Conservation (phyloP, 2,888 invertebrate genomes). For the Melanotus villosus region DNA sequence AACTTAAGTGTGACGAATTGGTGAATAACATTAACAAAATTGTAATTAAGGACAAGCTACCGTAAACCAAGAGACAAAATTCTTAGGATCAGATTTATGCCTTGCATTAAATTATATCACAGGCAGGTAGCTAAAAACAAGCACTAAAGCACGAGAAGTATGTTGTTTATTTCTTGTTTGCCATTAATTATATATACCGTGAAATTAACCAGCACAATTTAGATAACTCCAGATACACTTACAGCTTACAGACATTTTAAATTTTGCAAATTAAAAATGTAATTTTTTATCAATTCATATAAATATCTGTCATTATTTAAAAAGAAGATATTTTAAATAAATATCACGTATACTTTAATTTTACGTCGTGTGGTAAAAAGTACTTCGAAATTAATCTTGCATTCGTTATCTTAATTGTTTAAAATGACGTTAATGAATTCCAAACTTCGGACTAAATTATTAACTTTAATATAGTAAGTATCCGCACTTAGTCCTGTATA, state of each 20-base stretch:
- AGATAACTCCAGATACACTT: conserved; percentile 9
- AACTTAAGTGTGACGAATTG: conserved; percentile 13
- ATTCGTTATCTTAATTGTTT: too few species aligned
- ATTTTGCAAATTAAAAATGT: conserved; percentile 1
- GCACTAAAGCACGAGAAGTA: conserved; percentile 34
- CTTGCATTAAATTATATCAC: conserved; percentile 33
- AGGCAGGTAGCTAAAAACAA: conserved; percentile 33
- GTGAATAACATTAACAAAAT: conserved; percentile 8
- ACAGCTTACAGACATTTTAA: not conserved
- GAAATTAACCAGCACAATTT: conserved; percentile 30
- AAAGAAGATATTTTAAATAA: too few species aligned
- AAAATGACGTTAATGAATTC: too few species aligned
- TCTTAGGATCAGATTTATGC: conserved; percentile 29
- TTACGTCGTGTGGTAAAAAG: too few species aligned
- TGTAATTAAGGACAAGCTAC: conserved; percentile 13
- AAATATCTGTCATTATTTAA: not conserved
- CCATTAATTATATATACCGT: conserved; percentile 24
- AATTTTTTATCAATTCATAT: conserved; percentile 2
- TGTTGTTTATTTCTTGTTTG: conserved; percentile 28
- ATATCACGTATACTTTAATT: too few species aligned
- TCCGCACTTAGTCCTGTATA: too few species aligned
- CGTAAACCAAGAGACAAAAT: conserved; percentile 16
- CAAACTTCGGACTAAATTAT: not conserved
- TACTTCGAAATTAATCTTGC: too few species aligned
- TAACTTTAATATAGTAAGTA: too few species aligned